Evolutionary conservation across 2,113 vertebrate species (phyloP), one percentile per base, ranked within the genome.

Genomic region (Syngnathoides biaculeatus): DNA sequence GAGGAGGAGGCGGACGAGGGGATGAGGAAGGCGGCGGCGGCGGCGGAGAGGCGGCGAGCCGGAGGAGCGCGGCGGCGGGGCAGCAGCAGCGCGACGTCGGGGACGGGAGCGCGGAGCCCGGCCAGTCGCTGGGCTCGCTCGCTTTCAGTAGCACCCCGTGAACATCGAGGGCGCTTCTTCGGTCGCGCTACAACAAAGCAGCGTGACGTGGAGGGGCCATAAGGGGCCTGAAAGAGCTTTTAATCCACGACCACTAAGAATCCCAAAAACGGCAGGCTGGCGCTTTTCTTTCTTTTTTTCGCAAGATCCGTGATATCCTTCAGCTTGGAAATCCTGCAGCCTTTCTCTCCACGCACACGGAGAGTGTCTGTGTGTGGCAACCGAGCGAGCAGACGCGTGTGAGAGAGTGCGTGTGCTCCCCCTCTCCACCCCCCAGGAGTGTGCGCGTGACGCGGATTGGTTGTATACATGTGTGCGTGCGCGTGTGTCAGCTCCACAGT

Each of bases 51-150:
- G 68, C 86, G 90, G 78, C 87, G 89, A 87, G 86, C 90, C 82
- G 89, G 92, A 86, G 59, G 79, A 90, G 92, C 93, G 87, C 84
- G 92, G 89, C 87, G 89, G 86, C 87, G 89, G 86, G 83, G 91
- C 92, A 92, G 93, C 88, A 93, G 89, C 95, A 96, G 55, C 26
- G 55, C 95, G 64, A 83, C 93, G 95, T 95, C 94, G 94, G 94
- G 90, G 93, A 95, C 91, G 81, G 75, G 63, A 50, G 63, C 17
- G 30, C 38, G 75, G 71, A 67, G 59, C 83, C 79, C 73, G 55
- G 55, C 55, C 26, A 57, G 26, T 6, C 26, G 55, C 77, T 30
- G 68, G 78, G 77, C 27, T 62, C 64, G 86, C 79, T 75, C 83
- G 82, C 83, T 84, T 35, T 35, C 73, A 83, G 78, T 71, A 69